Evolutionary conservation across 2,797 vertebrate species (phyloP).

Genomic region (Onychomys leucogaster): DNA sequence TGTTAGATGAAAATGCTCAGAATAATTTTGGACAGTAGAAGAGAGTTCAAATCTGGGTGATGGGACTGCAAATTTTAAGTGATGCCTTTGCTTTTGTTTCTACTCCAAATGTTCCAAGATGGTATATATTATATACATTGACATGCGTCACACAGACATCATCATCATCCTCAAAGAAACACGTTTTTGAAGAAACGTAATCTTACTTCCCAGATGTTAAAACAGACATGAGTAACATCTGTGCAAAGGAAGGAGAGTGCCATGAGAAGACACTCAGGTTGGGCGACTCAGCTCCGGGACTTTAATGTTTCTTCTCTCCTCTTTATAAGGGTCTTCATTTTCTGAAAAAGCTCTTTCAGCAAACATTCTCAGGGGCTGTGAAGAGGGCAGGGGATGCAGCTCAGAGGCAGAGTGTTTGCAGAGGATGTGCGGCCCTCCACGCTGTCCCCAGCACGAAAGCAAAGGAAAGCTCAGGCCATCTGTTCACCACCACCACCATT

Average conservation of each 20-base stretch:
- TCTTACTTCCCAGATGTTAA: neutral
- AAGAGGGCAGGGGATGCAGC: neutral
- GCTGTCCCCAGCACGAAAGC: neutral
- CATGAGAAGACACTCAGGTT: neutral
- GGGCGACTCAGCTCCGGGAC: neutral
- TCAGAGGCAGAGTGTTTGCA: too few species aligned
- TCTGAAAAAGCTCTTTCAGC: neutral
- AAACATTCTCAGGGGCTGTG: neutral
- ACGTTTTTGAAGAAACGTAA: neutral
- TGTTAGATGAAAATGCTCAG: neutral
- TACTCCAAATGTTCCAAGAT: neutral
- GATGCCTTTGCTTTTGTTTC: neutral
- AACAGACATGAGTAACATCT: neutral
- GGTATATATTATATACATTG: accelerated
- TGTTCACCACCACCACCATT: too few species aligned
- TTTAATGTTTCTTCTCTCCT: neutral
- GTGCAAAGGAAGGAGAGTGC: neutral
- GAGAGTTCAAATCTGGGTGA: neutral
- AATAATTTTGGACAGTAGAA: neutral
- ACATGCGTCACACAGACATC: neutral
- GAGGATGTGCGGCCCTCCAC: too few species aligned
- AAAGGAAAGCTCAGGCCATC: neutral
- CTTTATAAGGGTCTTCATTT: neutral
- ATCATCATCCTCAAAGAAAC: neutral
- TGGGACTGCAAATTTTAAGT: neutral